These are phyloP conservation scores for Halocaridina rubra DNA, from an alignment of 2,888 invertebrate species.

Conservation along the genomic window DNA sequence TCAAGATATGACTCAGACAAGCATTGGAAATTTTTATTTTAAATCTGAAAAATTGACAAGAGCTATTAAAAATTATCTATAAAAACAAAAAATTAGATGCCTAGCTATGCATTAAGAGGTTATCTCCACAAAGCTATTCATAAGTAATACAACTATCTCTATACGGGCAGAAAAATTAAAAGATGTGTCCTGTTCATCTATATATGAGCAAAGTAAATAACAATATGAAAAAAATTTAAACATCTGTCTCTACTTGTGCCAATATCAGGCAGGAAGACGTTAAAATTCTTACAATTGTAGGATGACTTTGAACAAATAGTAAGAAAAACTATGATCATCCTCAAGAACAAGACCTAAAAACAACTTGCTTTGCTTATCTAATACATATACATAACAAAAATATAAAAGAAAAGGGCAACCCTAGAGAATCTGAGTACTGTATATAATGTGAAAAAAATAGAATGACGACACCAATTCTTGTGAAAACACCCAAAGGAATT, in stretches of 20 bases:
- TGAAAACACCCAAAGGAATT: constrained; percentile 41
- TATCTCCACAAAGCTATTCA: not conserved
- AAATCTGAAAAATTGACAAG: not conserved
- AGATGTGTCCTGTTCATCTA: constrained; percentile 42
- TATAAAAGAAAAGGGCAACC: too few relatives aligned
- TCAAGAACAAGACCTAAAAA: not conserved
- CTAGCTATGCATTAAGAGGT: too few relatives aligned
- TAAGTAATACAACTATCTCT: not conserved
- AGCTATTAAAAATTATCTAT: not conserved
- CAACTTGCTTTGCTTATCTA: too few relatives aligned
- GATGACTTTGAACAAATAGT: too few relatives aligned
- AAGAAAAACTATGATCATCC: too few relatives aligned
- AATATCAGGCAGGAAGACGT: constrained; percentile 16
- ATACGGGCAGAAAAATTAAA: not conserved
- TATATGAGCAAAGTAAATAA: not conserved
- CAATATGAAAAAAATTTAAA: not conserved
- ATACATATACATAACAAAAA: too few relatives aligned
- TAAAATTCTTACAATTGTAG: too few relatives aligned
- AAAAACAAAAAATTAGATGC: not conserved
- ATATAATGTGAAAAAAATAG: constrained; percentile 13
- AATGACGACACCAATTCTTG: constrained; percentile 26
- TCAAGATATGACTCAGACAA: too few relatives aligned
- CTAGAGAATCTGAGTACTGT: not conserved
- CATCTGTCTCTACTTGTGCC: constrained; percentile 6
- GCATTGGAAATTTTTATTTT: too few relatives aligned